phyloP scores from a whole-genome alignment of 2,888 invertebrate genomes.

The Eurytoma adleriae region DNA sequence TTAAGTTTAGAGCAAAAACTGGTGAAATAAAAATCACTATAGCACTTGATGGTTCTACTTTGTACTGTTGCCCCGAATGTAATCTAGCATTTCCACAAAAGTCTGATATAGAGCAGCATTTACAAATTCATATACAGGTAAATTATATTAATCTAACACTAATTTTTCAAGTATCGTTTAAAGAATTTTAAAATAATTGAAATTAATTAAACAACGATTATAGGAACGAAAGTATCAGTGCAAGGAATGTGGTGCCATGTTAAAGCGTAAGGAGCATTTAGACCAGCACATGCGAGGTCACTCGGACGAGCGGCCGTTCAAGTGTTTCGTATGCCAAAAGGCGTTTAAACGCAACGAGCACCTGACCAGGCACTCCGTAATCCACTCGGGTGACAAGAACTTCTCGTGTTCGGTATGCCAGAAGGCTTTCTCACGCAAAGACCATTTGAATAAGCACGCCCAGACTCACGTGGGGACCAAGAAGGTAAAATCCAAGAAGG shows the following conservation, averaged over 20 bases:
- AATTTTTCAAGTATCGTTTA: not conserved
- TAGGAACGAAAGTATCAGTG: conserved; percentile 77
- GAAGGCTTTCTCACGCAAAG: conserved; percentile 77
- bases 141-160: not conserved
- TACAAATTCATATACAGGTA: conserved; percentile 73
- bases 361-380: conserved; percentile 77
- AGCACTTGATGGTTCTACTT: conserved; percentile 74
- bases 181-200: not conserved
- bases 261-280: conserved; percentile 77
- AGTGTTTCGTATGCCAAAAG: conserved; percentile 75
- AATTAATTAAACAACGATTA: conserved; percentile 10
- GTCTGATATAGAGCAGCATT: conserved; percentile 75
- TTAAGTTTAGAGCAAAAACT: conserved; percentile 74
- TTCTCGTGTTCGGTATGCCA: conserved; percentile 76
- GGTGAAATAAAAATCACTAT: conserved; percentile 74
- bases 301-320: conserved; percentile 76
- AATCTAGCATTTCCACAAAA: conserved; percentile 76
- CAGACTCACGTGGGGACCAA: conserved; percentile 75
- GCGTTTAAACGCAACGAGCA: conserved; percentile 78
- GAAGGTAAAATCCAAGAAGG: conserved; percentile 69
- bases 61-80: conserved; percentile 77
- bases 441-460: conserved; percentile 77
- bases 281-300: conserved; percentile 77
- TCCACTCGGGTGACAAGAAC: conserved; percentile 78
- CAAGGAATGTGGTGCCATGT: conserved; percentile 77